Percentiles rank a stretch among this genome's conserved stretches.
phyloP scores from a whole-genome alignment of 2,113 vertebrate genomes.

The Eurypyga helias region DNA sequence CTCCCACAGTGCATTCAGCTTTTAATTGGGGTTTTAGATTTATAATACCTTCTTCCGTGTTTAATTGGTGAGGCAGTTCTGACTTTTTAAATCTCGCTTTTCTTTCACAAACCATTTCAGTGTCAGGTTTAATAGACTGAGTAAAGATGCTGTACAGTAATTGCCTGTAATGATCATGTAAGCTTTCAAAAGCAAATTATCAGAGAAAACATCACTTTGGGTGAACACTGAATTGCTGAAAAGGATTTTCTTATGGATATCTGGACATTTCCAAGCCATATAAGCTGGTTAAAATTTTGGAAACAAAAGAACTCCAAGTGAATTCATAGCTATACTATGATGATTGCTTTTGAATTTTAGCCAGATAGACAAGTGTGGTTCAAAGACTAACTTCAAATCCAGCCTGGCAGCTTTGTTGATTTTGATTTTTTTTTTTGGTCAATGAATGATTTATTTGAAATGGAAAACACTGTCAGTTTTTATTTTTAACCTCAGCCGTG shows the following conservation, averaged over 20 bases:
- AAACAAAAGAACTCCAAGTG: not conserved
- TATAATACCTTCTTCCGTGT: not conserved
- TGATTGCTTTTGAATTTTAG: not conserved
- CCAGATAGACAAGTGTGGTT: not conserved
- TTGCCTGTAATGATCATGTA: constrained; percentile 32
- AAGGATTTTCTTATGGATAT: not conserved
- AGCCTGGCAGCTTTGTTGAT: not conserved
- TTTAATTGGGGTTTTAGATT: constrained; percentile 18
- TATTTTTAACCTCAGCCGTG: not conserved
- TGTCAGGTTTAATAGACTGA: constrained; percentile 23
- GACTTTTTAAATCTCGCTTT: not conserved
- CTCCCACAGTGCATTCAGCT: not conserved
- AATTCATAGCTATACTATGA: not conserved
- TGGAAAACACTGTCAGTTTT: not conserved
- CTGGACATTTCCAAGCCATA: not conserved
- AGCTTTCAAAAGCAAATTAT: constrained; percentile 2
- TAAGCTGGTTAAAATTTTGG: not conserved
- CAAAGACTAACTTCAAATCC: not conserved
- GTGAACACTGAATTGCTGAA: not conserved
- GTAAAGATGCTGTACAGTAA: constrained; percentile 27
- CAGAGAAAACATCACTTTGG: not conserved
- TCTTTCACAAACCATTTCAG: constrained; percentile 7
- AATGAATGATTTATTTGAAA: not conserved
- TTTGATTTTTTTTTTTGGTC: not conserved
- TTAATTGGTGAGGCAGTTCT: constrained; percentile 4